Evolutionary conservation across 2,797 vertebrate genomes (phyloP).

Genomic region (Etheostoma perlongum): DNA sequence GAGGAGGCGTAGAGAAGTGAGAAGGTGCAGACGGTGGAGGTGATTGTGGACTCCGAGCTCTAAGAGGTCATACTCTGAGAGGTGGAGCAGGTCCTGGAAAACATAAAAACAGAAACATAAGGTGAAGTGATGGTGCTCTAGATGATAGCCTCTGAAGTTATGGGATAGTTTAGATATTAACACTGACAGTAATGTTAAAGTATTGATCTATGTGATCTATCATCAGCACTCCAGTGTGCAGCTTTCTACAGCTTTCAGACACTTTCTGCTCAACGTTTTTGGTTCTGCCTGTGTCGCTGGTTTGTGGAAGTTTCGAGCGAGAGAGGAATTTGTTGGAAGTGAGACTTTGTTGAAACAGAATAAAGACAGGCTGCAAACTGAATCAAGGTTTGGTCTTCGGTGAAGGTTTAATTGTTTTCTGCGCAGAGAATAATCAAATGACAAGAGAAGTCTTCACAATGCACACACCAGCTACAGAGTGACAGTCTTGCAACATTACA

Average conservation of each 20-base stretch:
- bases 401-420: too few species aligned
- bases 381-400: too few species aligned
- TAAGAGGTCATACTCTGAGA: slow-evolving; percentile 82
- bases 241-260: neutral
- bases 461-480: too few species aligned
- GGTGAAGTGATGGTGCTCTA: neutral
- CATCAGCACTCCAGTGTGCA: neutral
- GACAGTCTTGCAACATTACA: too few species aligned
- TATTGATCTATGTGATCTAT: neutral
- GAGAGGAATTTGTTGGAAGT: too few species aligned
- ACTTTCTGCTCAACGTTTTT: neutral
- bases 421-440: too few species aligned
- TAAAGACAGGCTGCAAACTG: too few species aligned
- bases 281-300: neutral
- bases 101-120: slow-evolving; percentile 25
- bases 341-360: too few species aligned
- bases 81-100: slow-evolving; percentile 81
- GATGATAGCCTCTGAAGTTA: neutral
- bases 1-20: slow-evolving; percentile 85
- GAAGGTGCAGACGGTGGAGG: slow-evolving; percentile 82
- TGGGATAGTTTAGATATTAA: neutral
- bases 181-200: neutral
- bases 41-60: slow-evolving; percentile 83
- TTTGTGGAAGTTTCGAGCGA: too few species aligned
- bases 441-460: too few species aligned